Conservation (phyloP, 2,888 invertebrate species). For the Cloeon dipterum region DNA sequence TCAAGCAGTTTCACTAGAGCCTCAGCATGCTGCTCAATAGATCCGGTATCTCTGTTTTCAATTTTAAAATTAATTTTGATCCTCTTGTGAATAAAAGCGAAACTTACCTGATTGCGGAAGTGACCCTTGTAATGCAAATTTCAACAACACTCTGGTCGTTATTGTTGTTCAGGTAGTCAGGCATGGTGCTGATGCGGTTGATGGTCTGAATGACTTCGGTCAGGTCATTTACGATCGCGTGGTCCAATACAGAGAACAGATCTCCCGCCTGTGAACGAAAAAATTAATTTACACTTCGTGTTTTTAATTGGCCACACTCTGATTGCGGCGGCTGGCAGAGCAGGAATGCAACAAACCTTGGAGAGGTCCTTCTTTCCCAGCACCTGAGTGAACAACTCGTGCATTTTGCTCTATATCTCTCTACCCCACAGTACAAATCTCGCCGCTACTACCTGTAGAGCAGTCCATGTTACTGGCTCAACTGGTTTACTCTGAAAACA, state of each 20-base stretch:
- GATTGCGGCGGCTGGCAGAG: background rate
- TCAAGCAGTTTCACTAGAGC: constrained; percentile 65
- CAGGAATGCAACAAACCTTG: constrained; percentile 16
- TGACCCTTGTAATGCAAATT: constrained; percentile 77
- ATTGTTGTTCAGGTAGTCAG: constrained; percentile 64
- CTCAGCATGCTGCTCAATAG: constrained; percentile 65
- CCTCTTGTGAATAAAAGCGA: too few relatives aligned
- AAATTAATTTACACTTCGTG: background rate
- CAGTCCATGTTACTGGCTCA: too few relatives aligned
- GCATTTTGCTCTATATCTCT: too few relatives aligned
- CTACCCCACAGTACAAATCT: too few relatives aligned
- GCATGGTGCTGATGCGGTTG: constrained; percentile 56
- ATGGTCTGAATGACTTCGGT: constrained; percentile 55
- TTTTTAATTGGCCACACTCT: background rate
- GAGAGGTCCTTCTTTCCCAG: constrained; percentile 75
- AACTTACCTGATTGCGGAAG: constrained; percentile 69
- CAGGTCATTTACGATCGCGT: constrained; percentile 62
- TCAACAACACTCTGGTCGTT: constrained; percentile 90
- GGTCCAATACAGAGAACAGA: constrained; percentile 69
- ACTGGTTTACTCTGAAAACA: too few relatives aligned
- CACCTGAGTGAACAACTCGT: constrained; percentile 76
- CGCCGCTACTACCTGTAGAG: too few relatives aligned
- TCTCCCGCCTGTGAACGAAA: constrained; percentile 46
- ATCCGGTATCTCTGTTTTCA: constrained; percentile 58
- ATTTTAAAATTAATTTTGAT: too few relatives aligned